phyloP scores from a whole-genome alignment of 2,888 invertebrate species.

The Ophion costatus region DNA sequence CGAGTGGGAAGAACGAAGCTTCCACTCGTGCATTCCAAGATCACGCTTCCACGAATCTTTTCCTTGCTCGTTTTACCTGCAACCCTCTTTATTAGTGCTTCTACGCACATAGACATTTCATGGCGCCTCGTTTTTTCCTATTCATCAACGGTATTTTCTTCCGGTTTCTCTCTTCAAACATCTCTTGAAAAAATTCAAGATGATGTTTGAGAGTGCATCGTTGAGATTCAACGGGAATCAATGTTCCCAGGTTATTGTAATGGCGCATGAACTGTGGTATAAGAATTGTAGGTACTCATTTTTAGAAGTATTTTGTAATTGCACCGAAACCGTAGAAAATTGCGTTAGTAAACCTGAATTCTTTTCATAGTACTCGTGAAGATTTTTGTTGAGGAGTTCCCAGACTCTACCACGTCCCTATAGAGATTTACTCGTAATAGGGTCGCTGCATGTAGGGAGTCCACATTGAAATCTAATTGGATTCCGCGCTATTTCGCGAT shows the following conservation, averaged over 20 bases:
- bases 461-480: no score
- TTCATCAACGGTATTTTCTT: neutral
- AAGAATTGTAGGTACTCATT: neutral
- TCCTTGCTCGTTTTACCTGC: constrained; percentile 28
- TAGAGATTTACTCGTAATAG: no score
- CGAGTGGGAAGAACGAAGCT: constrained; percentile 26
- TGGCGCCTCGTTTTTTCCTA: neutral
- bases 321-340: no score
- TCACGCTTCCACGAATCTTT: constrained; percentile 53
- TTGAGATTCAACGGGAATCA: neutral
- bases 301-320: no score
- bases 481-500: no score
- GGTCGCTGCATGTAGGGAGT: no score
- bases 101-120: neutral
- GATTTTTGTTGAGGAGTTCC: no score
- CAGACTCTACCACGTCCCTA: no score
- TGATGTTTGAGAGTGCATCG: neutral
- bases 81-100: neutral
- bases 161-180: neutral
- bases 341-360: no score
- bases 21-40: constrained; percentile 59
- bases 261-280: neutral
- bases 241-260: neutral
- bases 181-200: neutral
- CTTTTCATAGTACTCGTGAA: no score